Conservation (phyloP, 2,113 vertebrate genomes). For the Laticauda colubrina region DNA sequence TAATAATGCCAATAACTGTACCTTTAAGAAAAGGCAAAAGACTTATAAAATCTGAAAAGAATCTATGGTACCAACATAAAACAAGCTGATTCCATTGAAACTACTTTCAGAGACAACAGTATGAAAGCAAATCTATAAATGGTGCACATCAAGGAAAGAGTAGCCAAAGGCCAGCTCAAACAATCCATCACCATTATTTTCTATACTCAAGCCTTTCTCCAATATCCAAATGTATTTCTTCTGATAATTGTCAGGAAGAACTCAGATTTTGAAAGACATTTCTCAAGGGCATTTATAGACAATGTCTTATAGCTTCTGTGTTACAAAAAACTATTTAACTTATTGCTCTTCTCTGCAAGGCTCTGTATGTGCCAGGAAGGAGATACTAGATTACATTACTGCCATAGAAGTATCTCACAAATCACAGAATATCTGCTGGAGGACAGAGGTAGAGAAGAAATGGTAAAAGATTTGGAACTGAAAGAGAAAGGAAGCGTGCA, state of each 20-base stretch:
- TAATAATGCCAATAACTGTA: not conserved
- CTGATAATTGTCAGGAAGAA: not conserved
- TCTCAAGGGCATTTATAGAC: not conserved
- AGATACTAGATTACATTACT: not conserved
- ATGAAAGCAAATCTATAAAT: not conserved
- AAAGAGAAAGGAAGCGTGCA: not conserved
- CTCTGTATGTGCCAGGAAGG: not conserved
- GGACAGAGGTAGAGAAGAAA: not conserved
- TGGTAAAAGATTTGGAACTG: not conserved
- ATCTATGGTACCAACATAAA: not conserved
- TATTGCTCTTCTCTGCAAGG: not conserved
- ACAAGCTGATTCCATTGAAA: not conserved
- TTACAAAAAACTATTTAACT: not conserved
- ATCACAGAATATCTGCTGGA: not conserved
- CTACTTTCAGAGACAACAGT: not conserved
- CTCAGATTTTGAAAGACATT: not conserved
- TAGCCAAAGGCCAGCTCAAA: not conserved
- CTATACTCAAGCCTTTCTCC: not conserved
- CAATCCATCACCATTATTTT: not conserved
- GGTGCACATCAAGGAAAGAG: not conserved
- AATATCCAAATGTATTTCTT: not conserved
- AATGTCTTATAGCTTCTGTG: not conserved
- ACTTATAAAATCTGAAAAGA: not conserved
- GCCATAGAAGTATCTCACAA: not conserved
- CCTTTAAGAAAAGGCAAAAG: not conserved